phyloP scores from a whole-genome alignment of 2,888 invertebrate species.

The Cheilosia impressa region DNA sequence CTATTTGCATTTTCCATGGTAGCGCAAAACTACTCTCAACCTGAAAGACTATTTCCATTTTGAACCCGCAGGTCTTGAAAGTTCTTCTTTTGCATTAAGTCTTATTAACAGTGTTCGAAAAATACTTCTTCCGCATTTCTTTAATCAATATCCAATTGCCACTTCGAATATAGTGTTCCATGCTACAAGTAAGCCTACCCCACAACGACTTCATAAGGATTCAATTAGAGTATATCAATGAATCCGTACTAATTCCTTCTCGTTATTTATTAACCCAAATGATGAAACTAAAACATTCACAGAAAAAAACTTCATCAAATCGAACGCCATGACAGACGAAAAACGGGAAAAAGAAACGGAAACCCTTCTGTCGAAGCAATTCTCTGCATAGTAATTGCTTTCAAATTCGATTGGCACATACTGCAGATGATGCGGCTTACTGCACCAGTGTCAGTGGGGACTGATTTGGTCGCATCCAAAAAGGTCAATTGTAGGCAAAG shows the following conservation, averaged over 20 bases:
- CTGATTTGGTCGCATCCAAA: slow-evolving; percentile 2
- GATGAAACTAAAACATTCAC: slow-evolving; percentile 22
- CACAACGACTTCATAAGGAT: slow-evolving; percentile 41
- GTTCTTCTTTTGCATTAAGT: too few relatives aligned
- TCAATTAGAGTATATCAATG: slow-evolving; percentile 37
- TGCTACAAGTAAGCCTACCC: too few relatives aligned
- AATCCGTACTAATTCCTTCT: slow-evolving; percentile 46
- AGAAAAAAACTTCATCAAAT: slow-evolving; percentile 34
- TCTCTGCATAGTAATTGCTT: slow-evolving; percentile 65
- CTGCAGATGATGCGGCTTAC: slow-evolving; percentile 68
- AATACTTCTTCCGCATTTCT: too few relatives aligned
- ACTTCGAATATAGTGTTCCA: too few relatives aligned
- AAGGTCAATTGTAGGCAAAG: slow-evolving; percentile 51
- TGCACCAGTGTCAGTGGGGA: slow-evolving; percentile 29
- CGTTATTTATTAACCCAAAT: slow-evolving; percentile 34
- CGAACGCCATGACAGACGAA: not conserved
- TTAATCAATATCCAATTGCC: too few relatives aligned
- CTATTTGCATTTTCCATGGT: too few relatives aligned
- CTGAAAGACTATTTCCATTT: too few relatives aligned
- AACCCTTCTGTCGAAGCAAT: slow-evolving; percentile 64
- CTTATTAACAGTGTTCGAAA: too few relatives aligned
- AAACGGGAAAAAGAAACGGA: slow-evolving; percentile 1
- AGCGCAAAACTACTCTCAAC: too few relatives aligned
- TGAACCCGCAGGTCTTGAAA: too few relatives aligned
- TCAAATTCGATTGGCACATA: slow-evolving; percentile 68